These are phyloP conservation scores for Lacerta bilineata DNA, from an alignment of 2,797 vertebrate genomes.

Conservation along the genomic window DNA sequence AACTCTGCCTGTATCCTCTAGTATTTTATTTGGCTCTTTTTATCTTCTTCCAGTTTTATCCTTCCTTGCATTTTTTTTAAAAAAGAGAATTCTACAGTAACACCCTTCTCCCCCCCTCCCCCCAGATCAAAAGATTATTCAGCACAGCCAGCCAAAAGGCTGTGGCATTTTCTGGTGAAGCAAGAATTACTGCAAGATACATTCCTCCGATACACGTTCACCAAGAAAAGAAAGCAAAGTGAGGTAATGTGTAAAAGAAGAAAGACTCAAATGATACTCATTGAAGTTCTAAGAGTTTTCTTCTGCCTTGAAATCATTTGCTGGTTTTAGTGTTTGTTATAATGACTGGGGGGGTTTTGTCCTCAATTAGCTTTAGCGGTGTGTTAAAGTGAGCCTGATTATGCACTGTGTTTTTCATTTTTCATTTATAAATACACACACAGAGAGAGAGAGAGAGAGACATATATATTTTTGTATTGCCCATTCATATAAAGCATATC, in stretches of 20 bases:
- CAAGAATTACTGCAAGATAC: constrained; percentile 96
- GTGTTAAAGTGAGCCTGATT: constrained; percentile 41
- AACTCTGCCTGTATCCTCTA: neutral
- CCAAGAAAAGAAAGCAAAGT: constrained; percentile 98
- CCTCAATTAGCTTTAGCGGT: constrained; percentile 46
- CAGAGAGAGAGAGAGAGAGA: too few relatives aligned
- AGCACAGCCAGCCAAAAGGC: constrained; percentile 92
- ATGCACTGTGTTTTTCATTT: constrained; percentile 21
- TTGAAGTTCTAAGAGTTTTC: constrained; percentile 30
- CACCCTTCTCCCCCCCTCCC: neutral
- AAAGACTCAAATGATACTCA: neutral
- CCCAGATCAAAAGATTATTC: constrained; percentile 91
- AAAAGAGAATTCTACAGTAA: neutral
- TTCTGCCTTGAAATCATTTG: constrained; percentile 49
- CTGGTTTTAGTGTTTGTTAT: constrained; percentile 38
- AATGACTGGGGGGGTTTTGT: neutral
- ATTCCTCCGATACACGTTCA: constrained; percentile 97
- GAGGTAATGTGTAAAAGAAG: constrained; percentile 85
- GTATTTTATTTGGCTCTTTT: neutral
- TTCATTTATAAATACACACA: too few relatives aligned
- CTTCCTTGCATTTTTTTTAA: neutral
- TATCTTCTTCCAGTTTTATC: neutral
- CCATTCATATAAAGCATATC: too few relatives aligned
- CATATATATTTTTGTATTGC: too few relatives aligned
- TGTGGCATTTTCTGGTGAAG: constrained; percentile 98